phyloP scores from a whole-genome alignment of 2,888 invertebrate species.

The Conistra vaccinii region DNA sequence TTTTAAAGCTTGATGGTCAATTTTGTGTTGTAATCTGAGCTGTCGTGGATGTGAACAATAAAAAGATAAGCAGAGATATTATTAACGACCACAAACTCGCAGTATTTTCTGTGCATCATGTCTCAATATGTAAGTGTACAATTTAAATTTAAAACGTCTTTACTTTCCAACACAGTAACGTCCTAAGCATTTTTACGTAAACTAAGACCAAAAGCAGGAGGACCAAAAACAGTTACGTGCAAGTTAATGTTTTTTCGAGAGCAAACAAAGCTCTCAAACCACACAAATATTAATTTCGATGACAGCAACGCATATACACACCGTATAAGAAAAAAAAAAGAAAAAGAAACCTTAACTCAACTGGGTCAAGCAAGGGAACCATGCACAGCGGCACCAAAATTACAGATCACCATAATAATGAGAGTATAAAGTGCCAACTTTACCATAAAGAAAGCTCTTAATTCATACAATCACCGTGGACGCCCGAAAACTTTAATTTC shows the following conservation, averaged over 20 bases:
- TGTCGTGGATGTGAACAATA: slow-evolving; percentile 13
- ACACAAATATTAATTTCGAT: background rate
- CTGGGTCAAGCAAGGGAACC: slow-evolving; percentile 64
- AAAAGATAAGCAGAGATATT: slow-evolving; percentile 19
- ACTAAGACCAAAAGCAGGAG: background rate
- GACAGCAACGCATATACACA: slow-evolving; percentile 16
- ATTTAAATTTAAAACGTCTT: background rate
- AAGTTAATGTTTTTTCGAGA: background rate
- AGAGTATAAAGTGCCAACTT: slow-evolving; percentile 71
- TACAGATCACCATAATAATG: slow-evolving; percentile 74
- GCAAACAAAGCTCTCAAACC: background rate
- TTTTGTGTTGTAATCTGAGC: slow-evolving; percentile 35
- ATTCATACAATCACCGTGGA: slow-evolving; percentile 67
- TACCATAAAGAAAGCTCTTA: slow-evolving; percentile 67
- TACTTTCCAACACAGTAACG: background rate
- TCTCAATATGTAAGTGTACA: background rate
- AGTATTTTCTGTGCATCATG: background rate
- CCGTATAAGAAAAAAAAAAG: slow-evolving; percentile 33
- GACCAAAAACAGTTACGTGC: too few relatives aligned
- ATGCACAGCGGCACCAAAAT: slow-evolving; percentile 72
- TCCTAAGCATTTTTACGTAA: background rate
- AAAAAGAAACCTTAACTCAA: slow-evolving; percentile 52
- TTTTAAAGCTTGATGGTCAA: slow-evolving; percentile 23
- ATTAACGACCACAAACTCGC: background rate
- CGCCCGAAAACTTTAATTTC: slow-evolving; percentile 71